These are phyloP conservation scores for Nymphalis polychloros DNA, from an alignment of 2,888 invertebrate genomes.

Conservation along the genomic window DNA sequence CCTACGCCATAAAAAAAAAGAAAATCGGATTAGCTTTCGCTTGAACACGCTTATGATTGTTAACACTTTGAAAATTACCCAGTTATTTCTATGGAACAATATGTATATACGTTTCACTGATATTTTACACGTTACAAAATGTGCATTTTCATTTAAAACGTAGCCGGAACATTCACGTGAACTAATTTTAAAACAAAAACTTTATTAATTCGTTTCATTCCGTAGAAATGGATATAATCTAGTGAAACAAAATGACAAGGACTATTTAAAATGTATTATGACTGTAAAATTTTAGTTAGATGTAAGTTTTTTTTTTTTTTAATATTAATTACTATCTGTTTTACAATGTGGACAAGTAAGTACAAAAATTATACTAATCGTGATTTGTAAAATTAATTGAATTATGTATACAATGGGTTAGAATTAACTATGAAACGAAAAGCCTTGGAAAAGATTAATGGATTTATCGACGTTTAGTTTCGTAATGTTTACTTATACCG, in stretches of 20 bases:
- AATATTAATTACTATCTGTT: too few species aligned
- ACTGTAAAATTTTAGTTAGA: neutral
- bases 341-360: too few species aligned
- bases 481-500: neutral
- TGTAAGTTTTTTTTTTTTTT: neutral
- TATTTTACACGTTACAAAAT: too few species aligned
- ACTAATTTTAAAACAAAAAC: too few species aligned
- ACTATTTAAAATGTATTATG: neutral
- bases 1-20: too few species aligned
- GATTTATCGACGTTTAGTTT: neutral
- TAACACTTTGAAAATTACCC: too few species aligned
- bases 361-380: neutral
- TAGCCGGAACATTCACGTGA: too few species aligned
- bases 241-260: neutral
- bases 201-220: neutral
- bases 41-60: too few species aligned
- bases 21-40: too few species aligned
- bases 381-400: neutral
- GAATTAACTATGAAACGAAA: slow-evolving; percentile 1
- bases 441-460: slow-evolving; percentile 8
- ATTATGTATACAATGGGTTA: neutral
- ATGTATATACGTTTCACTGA: too few species aligned
- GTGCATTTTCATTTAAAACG: too few species aligned
- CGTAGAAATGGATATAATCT: neutral
- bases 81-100: too few species aligned